Conservation (phyloP, 2,888 invertebrate genomes). For the Tromatobia lineatoria region DNA sequence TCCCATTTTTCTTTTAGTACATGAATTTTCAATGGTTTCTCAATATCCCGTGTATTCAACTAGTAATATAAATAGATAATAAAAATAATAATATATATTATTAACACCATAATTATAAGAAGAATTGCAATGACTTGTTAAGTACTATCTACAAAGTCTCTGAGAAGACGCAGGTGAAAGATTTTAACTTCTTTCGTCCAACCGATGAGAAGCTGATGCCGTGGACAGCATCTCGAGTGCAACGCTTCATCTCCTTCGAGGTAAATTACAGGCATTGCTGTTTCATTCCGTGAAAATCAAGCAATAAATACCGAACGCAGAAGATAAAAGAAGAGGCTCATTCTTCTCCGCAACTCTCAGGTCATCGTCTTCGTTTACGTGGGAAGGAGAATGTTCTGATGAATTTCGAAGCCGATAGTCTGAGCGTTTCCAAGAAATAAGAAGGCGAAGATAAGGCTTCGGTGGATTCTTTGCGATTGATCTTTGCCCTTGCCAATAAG, state of each 20-base stretch:
- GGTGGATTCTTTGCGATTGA: constrained; percentile 46
- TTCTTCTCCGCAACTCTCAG: constrained; percentile 3
- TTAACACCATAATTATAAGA: too few species aligned
- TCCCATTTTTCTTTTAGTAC: too few species aligned
- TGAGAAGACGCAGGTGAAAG: constrained; percentile 57
- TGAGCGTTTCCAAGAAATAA: constrained; percentile 44
- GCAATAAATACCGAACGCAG: constrained; percentile 59
- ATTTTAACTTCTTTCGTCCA: constrained; percentile 50
- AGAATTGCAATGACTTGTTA: too few species aligned
- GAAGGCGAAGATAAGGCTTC: constrained; percentile 40
- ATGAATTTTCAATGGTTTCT: too few species aligned
- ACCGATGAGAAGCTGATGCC: constrained; percentile 16
- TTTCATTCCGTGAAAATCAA: constrained; percentile 71
- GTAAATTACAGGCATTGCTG: constrained; percentile 69
- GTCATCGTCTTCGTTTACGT: constrained; percentile 45
- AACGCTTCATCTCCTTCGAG: constrained; percentile 49
- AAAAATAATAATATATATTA: too few species aligned
- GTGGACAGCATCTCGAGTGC: constrained; percentile 35
- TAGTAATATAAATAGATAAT: too few species aligned
- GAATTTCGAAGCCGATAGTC: not conserved
- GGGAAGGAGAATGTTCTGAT: constrained; percentile 44
- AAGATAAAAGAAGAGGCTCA: constrained; percentile 16
- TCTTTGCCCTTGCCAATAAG: constrained; percentile 34
- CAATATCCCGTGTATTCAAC: too few species aligned
- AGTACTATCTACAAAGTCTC: constrained; percentile 35